These are phyloP conservation scores for Gastrophryne carolinensis DNA, from an alignment of 2,797 vertebrate species.

Conservation along the genomic window DNA sequence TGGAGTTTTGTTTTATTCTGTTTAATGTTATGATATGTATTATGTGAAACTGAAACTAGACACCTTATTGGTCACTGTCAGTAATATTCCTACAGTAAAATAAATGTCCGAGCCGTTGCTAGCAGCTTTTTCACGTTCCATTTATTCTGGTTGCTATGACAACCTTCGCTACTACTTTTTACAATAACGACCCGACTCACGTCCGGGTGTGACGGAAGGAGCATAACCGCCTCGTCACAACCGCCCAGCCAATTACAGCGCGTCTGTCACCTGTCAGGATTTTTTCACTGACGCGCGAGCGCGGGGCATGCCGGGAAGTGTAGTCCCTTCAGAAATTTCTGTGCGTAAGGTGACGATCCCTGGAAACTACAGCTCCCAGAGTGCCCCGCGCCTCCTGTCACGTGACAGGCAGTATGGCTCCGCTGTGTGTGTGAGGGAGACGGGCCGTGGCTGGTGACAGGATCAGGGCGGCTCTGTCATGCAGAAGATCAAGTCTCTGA, in stretches of 20 bases:
- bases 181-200: too few relatives aligned
- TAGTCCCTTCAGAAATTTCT: background rate
- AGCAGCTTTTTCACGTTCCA: too few relatives aligned
- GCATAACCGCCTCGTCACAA: background rate
- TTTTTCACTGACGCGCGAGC: background rate
- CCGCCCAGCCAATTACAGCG: background rate
- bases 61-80: too few relatives aligned
- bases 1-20: too few relatives aligned
- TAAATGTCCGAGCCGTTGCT: too few relatives aligned
- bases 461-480: conserved; percentile 61
- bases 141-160: background rate
- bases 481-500: conserved; percentile 98
- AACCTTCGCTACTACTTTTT: too few relatives aligned
- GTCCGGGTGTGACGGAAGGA: background rate
- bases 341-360: conserved; percentile 76
- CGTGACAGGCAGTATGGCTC: conserved; percentile 85
- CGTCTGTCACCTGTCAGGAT: too few relatives aligned
- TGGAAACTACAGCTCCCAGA: too few relatives aligned
- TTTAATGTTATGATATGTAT: too few relatives aligned
- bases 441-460: background rate
- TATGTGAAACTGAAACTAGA: too few relatives aligned
- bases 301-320: background rate
- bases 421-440: conserved; percentile 41
- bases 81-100: too few relatives aligned
- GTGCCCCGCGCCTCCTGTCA: conserved; percentile 60